Percentiles rank a stretch among this genome's conserved stretches.
phyloP scores from a whole-genome alignment of 2,797 vertebrate species.

The Catharus ustulatus region DNA sequence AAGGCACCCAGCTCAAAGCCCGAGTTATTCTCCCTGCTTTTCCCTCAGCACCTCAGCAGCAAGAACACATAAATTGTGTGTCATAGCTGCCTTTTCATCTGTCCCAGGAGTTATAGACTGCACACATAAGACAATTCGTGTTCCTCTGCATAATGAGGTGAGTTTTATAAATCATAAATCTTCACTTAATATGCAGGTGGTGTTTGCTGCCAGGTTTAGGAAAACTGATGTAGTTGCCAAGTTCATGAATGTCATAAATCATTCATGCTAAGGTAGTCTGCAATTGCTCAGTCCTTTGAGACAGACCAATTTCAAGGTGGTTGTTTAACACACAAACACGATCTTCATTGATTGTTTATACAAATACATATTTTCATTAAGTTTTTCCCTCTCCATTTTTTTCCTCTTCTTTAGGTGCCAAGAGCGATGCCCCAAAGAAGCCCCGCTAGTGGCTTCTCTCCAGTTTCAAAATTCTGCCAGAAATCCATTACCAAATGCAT shows the following conservation, averaged over 20 bases:
- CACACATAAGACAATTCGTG: slow-evolving; percentile 76
- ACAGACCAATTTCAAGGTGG: slow-evolving; percentile 78
- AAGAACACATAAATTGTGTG: slow-evolving; percentile 72
- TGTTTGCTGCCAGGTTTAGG: slow-evolving; percentile 75
- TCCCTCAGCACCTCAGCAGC: slow-evolving; percentile 63
- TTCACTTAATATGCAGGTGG: slow-evolving; percentile 78
- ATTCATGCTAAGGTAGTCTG: slow-evolving; percentile 74
- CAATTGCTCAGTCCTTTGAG: slow-evolving; percentile 73
- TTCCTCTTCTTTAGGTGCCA: neutral
- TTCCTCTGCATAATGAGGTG: slow-evolving; percentile 77
- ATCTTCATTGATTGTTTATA: slow-evolving; percentile 73
- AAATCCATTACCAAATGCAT: slow-evolving; percentile 65
- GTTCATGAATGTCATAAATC: slow-evolving; percentile 79
- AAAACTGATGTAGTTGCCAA: slow-evolving; percentile 76
- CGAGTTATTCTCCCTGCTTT: slow-evolving; percentile 54
- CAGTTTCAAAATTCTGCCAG: slow-evolving; percentile 61
- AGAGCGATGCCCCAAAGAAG: neutral
- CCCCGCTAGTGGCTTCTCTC: slow-evolving; percentile 16
- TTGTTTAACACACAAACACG: slow-evolving; percentile 75
- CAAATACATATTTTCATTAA: slow-evolving; percentile 70
- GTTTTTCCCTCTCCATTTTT: neutral
- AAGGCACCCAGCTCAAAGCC: slow-evolving; percentile 58
- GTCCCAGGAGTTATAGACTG: slow-evolving; percentile 76
- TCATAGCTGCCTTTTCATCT: slow-evolving; percentile 73
- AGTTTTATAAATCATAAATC: slow-evolving; percentile 79